phyloP scores from a whole-genome alignment of 2,797 vertebrate species.

The Hydrolagus colliei region DNA sequence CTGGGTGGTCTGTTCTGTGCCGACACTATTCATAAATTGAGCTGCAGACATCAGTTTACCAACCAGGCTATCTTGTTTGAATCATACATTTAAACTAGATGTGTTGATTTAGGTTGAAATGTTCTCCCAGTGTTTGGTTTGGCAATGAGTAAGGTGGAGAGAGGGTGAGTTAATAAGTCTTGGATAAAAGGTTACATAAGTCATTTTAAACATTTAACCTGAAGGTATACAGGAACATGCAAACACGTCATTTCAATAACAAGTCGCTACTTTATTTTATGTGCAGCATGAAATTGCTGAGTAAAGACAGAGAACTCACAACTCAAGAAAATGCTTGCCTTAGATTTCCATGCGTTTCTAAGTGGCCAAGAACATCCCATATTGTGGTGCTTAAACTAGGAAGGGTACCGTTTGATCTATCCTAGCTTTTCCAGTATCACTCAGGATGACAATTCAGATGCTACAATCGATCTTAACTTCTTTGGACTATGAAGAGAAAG shows the following conservation, averaged over 20 bases:
- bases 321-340: too few relatives aligned
- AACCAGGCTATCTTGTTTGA: neutral
- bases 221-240: conserved; percentile 6
- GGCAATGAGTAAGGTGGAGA: neutral
- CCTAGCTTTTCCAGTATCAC: too few relatives aligned
- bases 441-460: neutral
- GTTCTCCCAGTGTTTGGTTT: neutral
- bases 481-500: neutral
- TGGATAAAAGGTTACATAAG: neutral
- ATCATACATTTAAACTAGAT: neutral
- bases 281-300: neutral
- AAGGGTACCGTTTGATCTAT: too few relatives aligned
- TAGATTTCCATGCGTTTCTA: too few relatives aligned
- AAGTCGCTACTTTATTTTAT: neutral
- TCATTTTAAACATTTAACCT: neutral
- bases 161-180: neutral
- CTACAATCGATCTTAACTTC: neutral
- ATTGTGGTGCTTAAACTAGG: too few relatives aligned
- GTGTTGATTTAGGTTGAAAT: neutral
- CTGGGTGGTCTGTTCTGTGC: too few relatives aligned
- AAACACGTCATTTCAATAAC: neutral
- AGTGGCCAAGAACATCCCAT: too few relatives aligned
- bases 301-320: too few relatives aligned
- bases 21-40: too few relatives aligned
- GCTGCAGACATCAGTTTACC: too few relatives aligned